These are phyloP conservation scores for Clistopyga incitator DNA, from an alignment of 2,888 invertebrate species.

Conservation along the genomic window DNA sequence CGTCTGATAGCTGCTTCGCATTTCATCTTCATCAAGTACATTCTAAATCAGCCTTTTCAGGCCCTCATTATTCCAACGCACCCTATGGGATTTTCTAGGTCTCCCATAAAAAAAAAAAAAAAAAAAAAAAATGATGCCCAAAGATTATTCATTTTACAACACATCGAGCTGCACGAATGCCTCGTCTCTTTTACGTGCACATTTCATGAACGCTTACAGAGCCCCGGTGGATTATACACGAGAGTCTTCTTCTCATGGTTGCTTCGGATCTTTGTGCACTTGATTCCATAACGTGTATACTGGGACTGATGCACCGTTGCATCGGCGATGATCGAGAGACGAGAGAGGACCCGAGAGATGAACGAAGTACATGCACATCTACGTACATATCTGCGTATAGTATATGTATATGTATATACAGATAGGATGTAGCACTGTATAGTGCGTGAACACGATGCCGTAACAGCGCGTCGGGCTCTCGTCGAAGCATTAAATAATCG, in stretches of 20 bases:
- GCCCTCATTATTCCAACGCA: too few relatives aligned
- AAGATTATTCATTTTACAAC: constrained; percentile 44
- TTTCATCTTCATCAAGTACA: too few relatives aligned
- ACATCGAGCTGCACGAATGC: constrained; percentile 57
- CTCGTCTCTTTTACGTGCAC: constrained; percentile 19
- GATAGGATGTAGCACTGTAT: constrained; percentile 12
- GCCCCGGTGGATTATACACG: background rate
- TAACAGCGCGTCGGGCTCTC: constrained; percentile 66
- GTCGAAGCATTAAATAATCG: constrained; percentile 81
- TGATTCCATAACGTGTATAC: constrained; percentile 18
- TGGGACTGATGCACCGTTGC: constrained; percentile 32
- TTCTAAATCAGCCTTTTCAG: too few relatives aligned
- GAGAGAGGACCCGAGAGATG: constrained; percentile 33
- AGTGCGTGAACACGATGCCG: constrained; percentile 62
- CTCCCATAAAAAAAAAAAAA: too few relatives aligned
- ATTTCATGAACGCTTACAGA: background rate
- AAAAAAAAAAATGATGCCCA: too few relatives aligned
- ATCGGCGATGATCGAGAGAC: constrained; percentile 46
- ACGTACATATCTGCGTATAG: background rate
- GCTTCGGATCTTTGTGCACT: constrained; percentile 46
- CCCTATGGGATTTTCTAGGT: too few relatives aligned
- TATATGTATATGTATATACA: constrained; percentile 6
- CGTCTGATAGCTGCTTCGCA: background rate
- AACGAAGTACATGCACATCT: constrained; percentile 30
- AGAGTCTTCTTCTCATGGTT: background rate